Percentiles rank a stretch among this genome's conserved stretches.
Evolutionary conservation across 2,797 vertebrate genomes (phyloP).

Genomic region (Psittacula derbiana): DNA sequence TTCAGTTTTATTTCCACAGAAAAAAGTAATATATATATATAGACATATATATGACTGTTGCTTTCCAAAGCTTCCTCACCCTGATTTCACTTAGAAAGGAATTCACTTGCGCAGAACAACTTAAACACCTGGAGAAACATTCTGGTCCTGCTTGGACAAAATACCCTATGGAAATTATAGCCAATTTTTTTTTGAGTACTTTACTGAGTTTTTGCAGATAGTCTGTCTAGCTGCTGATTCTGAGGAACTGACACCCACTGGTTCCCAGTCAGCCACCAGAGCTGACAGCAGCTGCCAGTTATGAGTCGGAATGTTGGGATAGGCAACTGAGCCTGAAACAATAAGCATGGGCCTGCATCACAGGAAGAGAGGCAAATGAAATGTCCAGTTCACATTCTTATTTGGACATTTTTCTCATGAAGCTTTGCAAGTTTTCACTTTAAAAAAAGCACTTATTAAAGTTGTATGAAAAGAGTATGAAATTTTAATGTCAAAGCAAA

Average conservation of each 20-base stretch:
- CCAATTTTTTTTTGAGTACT: neutral
- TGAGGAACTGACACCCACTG: neutral
- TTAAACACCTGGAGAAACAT: neutral
- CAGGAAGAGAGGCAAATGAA: neutral
- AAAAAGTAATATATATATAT: neutral
- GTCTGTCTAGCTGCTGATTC: neutral
- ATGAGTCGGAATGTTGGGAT: neutral
- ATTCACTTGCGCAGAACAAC: neutral
- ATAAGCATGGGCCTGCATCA: neutral
- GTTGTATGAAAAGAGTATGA: neutral
- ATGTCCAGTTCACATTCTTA: neutral
- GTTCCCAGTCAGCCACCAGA: too few species aligned
- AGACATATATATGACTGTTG: neutral
- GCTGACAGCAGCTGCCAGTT: neutral
- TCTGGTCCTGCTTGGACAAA: neutral
- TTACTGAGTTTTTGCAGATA: neutral
- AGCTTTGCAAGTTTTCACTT: neutral
- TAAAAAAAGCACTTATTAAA: neutral
- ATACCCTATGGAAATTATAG: neutral
- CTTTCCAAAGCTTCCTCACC: neutral
- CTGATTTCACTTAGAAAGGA: neutral
- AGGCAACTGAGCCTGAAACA: neutral
- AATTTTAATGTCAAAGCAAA: neutral
- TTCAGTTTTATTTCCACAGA: neutral
- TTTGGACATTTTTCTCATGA: neutral